Conservation (phyloP, 2,888 invertebrate genomes). For the Liodrosophila aerea region DNA sequence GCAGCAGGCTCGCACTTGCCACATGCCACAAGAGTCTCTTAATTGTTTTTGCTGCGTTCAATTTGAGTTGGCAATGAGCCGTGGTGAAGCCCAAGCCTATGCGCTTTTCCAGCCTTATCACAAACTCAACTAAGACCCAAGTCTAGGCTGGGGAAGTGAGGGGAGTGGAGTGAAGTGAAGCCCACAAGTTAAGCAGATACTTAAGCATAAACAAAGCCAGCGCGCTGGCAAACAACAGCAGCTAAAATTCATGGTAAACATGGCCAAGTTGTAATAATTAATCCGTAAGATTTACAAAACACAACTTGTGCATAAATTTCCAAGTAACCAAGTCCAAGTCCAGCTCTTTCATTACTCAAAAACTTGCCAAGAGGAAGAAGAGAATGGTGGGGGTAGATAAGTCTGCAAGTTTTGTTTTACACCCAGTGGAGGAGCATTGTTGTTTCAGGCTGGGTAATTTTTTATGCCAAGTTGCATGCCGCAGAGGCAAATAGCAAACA, state of each 20-base stretch:
- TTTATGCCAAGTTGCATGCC: slow-evolving; percentile 56
- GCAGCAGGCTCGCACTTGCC: slow-evolving; percentile 23
- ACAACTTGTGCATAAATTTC: slow-evolving; percentile 58
- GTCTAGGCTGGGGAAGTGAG: no score
- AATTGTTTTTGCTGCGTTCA: slow-evolving; percentile 42
- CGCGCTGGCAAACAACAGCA: slow-evolving; percentile 23
- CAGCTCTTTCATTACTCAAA: slow-evolving; percentile 62
- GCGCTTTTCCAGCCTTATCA: neutral
- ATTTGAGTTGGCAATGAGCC: slow-evolving; percentile 39
- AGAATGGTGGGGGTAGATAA: neutral
- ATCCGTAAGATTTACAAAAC: slow-evolving; percentile 75
- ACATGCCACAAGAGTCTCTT: slow-evolving; percentile 30
- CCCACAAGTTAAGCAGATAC: slow-evolving; percentile 38
- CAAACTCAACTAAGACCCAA: neutral
- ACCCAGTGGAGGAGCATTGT: slow-evolving; percentile 37
- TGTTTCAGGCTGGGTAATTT: slow-evolving; percentile 41
- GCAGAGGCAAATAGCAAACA: slow-evolving; percentile 60
- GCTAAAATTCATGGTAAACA: slow-evolving; percentile 67
- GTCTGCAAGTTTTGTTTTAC: slow-evolving; percentile 16
- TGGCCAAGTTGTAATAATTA: slow-evolving; percentile 76
- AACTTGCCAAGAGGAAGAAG: slow-evolving; percentile 15
- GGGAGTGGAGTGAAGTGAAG: neutral
- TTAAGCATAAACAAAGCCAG: slow-evolving; percentile 44
- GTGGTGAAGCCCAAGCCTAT: slow-evolving; percentile 11
- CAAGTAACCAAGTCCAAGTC: slow-evolving; percentile 6